A percentile compares a stretch with the other conserved stretches of the same genome.
These are phyloP conservation scores for Synanthedon formicaeformis DNA, from an alignment of 2,888 invertebrate species.

Conservation along the genomic window DNA sequence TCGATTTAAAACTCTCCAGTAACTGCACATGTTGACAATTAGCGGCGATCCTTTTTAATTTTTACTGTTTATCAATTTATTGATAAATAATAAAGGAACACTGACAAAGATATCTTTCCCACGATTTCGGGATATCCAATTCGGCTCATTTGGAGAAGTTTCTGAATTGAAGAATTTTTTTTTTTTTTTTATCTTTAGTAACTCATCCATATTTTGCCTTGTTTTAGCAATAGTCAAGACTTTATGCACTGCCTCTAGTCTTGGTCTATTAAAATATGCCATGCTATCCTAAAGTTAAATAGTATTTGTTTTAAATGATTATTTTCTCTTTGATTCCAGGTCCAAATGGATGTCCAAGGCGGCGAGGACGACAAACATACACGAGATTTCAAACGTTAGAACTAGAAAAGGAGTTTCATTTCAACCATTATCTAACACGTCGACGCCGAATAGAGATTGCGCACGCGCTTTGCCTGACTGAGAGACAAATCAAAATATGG, in stretches of 20 bases:
- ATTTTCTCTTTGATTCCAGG: slow-evolving; percentile 73
- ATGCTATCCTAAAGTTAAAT: not conserved
- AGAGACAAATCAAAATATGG: slow-evolving; percentile 97
- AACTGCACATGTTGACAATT: not conserved
- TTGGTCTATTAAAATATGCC: not conserved
- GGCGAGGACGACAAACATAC: slow-evolving; percentile 96
- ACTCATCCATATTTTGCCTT: too few relatives aligned
- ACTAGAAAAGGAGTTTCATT: slow-evolving; percentile 98
- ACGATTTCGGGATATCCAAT: too few relatives aligned
- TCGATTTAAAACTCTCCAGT: slow-evolving; percentile 29
- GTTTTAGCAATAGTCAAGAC: too few relatives aligned
- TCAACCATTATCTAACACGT: slow-evolving; percentile 96
- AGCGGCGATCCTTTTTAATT: not conserved
- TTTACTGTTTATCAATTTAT: not conserved
- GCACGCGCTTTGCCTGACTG: slow-evolving; percentile 94
- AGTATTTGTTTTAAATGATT: not conserved
- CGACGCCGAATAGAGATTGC: slow-evolving; percentile 97
- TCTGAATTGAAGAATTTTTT: too few relatives aligned
- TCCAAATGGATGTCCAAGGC: slow-evolving; percentile 94
- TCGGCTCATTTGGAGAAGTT: too few relatives aligned
- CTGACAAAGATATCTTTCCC: too few relatives aligned
- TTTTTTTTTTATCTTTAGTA: too few relatives aligned
- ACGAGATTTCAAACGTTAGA: slow-evolving; percentile 98
- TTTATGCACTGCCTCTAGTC: too few relatives aligned
- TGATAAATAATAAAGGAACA: too few relatives aligned